Conservation (phyloP, 1,140 invertebrate genomes). For the Micrasema minimum region DNA sequence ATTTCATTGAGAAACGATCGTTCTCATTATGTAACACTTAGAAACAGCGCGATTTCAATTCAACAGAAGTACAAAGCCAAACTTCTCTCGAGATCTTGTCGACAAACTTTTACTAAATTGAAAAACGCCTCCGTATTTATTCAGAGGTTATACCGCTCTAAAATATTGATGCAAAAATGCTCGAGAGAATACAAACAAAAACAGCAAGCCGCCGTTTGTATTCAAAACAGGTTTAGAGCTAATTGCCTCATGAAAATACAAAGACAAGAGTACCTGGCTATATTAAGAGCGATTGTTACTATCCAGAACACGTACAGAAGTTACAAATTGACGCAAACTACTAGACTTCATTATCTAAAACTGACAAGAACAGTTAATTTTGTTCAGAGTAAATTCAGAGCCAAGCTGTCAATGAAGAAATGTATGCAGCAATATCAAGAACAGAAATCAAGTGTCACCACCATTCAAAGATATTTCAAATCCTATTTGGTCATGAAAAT, state of each 20-base stretch:
- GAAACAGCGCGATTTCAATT: background rate
- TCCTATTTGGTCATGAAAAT: conserved; percentile 57
- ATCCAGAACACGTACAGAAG: conserved; percentile 51
- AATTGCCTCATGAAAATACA: conserved; percentile 55
- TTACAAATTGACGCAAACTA: conserved; percentile 42
- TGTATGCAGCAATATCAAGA: conserved; percentile 50
- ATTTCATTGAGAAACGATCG: background rate
- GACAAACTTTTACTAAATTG: conserved; percentile 53
- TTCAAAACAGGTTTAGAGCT: conserved; percentile 62
- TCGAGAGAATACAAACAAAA: conserved; percentile 57
- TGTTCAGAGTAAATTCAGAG: conserved; percentile 55
- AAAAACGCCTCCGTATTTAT: conserved; percentile 55
- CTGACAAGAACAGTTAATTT: conserved; percentile 51
- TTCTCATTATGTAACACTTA: conserved; percentile 19
- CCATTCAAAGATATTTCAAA: conserved; percentile 65
- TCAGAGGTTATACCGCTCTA: conserved; percentile 53
- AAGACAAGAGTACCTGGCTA: conserved; percentile 55
- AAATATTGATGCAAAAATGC: conserved; percentile 30
- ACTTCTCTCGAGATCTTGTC: background rate
- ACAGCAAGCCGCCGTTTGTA: conserved; percentile 53
- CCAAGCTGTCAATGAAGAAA: conserved; percentile 38
- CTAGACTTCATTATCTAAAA: conserved; percentile 52
- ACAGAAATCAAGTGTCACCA: conserved; percentile 56
- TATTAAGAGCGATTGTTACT: conserved; percentile 53
- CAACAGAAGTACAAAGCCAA: conserved; percentile 12